Evolutionary conservation across 1,140 invertebrate genomes (phyloP).

Genomic region (Calephelis virginiensis): DNA sequence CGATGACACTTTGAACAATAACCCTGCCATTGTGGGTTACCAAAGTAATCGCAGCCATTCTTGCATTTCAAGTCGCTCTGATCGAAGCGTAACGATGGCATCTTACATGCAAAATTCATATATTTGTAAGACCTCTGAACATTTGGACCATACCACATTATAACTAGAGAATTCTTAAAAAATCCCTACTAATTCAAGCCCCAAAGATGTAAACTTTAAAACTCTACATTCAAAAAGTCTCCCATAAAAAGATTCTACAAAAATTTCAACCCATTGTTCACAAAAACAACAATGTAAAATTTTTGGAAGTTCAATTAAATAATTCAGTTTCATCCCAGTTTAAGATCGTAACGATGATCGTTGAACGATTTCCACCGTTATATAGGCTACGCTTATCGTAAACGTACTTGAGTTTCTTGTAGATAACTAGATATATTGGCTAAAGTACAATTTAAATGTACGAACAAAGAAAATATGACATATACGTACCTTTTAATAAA

Average conservation of each 20-base stretch:
- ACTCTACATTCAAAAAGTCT: conserved; percentile 51
- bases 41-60: conserved; percentile 97
- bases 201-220: conserved; percentile 39
- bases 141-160: conserved; percentile 72
- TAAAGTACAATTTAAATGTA: not conserved
- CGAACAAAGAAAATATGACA: conserved; percentile 10
- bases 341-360: conserved; percentile 49
- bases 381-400: conserved; percentile 67
- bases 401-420: conserved; percentile 30
- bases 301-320: conserved; percentile 28
- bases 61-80: conserved; percentile 95
- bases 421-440: conserved; percentile 9
- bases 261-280: conserved; percentile 53
- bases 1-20: conserved; percentile 96
- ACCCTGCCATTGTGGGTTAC: conserved; percentile 97
- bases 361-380: conserved; percentile 62
- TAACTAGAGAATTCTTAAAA: conserved; percentile 27
- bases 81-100: conserved; percentile 87
- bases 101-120: conserved; percentile 85
- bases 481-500: conserved; percentile 6
- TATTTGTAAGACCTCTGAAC: conserved; percentile 76
- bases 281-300: conserved; percentile 30
- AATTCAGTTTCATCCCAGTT: conserved; percentile 49
- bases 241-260: conserved; percentile 39
- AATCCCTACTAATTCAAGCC: conserved; percentile 17